Evolutionary conservation across 2,888 invertebrate genomes (phyloP).

Genomic region (Eulithis prunata): DNA sequence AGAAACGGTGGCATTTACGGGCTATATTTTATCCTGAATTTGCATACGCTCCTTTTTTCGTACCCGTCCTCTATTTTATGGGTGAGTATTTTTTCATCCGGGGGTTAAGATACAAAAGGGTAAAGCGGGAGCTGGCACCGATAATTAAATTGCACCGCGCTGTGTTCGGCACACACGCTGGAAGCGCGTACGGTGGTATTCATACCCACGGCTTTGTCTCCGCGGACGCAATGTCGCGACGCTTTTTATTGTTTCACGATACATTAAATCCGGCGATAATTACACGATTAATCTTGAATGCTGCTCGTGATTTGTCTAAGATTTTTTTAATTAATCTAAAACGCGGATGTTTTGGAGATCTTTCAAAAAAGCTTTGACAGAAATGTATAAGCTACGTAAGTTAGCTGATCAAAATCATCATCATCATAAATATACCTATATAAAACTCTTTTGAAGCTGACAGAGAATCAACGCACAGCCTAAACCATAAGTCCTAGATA

Average conservation of each 20-base stretch:
- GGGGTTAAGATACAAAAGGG: conserved; percentile 85
- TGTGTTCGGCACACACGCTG: conserved; percentile 44
- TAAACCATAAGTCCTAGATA: too few relatives aligned
- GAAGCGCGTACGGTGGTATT: conserved; percentile 12
- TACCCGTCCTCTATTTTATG: conserved; percentile 84
- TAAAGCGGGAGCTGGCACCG: conserved; percentile 77
- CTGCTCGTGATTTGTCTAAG: conserved; percentile 45
- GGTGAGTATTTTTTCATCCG: conserved; percentile 84
- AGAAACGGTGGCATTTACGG: conserved; percentile 86
- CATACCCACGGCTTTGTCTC: conserved; percentile 27
- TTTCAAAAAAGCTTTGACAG: too few relatives aligned
- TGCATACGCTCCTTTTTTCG: conserved; percentile 85
- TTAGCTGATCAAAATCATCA: too few relatives aligned
- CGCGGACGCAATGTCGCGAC: conserved; percentile 37
- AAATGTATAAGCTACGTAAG: too few relatives aligned
- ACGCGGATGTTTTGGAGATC: background rate
- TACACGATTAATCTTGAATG: conserved; percentile 60
- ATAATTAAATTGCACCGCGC: conserved; percentile 83
- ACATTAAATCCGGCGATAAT: conserved; percentile 64
- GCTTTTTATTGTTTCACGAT: conserved; percentile 54
- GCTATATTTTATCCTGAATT: conserved; percentile 86
- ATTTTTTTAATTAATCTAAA: conserved; percentile 20
- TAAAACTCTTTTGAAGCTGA: too few relatives aligned
- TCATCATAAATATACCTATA: too few relatives aligned
- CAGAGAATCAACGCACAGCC: too few relatives aligned